phyloP scores from a whole-genome alignment of 2,113 vertebrate genomes.

The Cercocebus atys region DNA sequence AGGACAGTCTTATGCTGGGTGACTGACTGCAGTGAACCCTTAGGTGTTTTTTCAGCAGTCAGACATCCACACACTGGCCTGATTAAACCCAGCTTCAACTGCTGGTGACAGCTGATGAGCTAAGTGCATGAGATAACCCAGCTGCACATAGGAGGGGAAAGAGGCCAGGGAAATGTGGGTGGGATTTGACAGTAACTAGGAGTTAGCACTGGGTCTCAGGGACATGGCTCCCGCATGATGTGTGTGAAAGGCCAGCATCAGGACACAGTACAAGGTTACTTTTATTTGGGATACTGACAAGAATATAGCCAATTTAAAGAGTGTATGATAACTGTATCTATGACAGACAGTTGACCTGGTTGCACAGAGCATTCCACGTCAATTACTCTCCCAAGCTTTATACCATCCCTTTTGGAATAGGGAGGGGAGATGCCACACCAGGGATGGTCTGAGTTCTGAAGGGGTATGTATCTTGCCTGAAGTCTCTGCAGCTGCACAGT shows the following conservation, averaged over 20 bases:
- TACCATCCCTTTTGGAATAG: not conserved
- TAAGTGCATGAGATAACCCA: not conserved
- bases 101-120: not conserved
- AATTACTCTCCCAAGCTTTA: not conserved
- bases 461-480: rapidly evolving
- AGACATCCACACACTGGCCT: not conserved
- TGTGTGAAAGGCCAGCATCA: not conserved
- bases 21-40: not conserved
- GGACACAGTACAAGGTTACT: not conserved
- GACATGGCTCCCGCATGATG: not conserved
- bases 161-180: not conserved
- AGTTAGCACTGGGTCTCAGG: not conserved
- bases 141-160: not conserved
- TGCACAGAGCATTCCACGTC: rapidly evolving
- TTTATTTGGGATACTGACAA: not conserved
- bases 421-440: not conserved
- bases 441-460: not conserved
- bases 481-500: not conserved
- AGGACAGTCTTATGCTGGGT: not conserved
- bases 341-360: not conserved
- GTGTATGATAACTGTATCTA: not conserved
- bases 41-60: slow-evolving; percentile 17
- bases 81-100: not conserved
- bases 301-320: not conserved
- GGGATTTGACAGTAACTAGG: not conserved